Percentiles rank a stretch among this genome's conserved stretches.
Evolutionary conservation across 2,888 invertebrate species (phyloP).

Genomic region (Atrina japonica): DNA sequence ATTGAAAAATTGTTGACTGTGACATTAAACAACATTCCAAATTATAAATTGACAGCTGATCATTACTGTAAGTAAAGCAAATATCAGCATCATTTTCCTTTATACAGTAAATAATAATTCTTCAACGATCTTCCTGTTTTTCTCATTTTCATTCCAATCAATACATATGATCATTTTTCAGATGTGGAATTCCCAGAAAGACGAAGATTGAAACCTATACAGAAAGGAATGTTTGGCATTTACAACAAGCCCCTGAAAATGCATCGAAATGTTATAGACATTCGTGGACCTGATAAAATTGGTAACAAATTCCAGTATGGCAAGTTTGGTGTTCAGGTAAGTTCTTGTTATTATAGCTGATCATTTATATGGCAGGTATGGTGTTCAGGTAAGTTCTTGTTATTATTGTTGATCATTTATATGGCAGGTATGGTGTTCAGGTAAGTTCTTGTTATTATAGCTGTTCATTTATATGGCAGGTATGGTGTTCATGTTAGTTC

Average conservation of each 20-base stretch:
- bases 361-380: not conserved
- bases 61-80: too few relatives aligned
- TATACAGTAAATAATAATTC: too few relatives aligned
- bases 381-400: not conserved
- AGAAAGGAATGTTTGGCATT: conserved; percentile 85
- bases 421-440: not conserved
- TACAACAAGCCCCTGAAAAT: conserved; percentile 88
- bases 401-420: not conserved
- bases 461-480: too few relatives aligned
- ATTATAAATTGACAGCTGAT: too few relatives aligned
- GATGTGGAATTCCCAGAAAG: conserved; percentile 76
- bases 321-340: conserved; percentile 96
- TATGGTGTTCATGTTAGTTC: not conserved
- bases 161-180: conserved; percentile 44
- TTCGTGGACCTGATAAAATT: conserved; percentile 93
- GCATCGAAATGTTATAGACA: conserved; percentile 90
- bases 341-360: conserved; percentile 60
- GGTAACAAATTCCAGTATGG: conserved; percentile 93
- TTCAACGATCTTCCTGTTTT: too few relatives aligned
- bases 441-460: not conserved
- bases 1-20: not conserved
- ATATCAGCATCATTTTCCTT: too few relatives aligned
- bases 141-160: not conserved
- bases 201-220: conserved; percentile 84
- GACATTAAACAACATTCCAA: too few relatives aligned